Evolutionary conservation across 1,140 invertebrate species (phyloP).

Genomic region (Euura lappo): DNA sequence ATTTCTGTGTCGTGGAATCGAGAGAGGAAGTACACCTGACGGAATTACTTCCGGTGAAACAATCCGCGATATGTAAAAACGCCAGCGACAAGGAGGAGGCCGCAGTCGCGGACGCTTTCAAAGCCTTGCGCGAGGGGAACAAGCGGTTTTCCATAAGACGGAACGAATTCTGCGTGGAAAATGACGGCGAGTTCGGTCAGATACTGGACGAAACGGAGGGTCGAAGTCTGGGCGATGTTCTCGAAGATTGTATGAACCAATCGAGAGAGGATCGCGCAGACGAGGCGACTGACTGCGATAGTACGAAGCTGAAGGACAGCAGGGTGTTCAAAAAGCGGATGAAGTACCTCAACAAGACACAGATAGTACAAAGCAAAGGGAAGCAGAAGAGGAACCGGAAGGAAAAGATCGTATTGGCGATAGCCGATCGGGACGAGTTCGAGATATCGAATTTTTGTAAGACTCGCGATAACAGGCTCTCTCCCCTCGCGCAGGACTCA

Average conservation of each 20-base stretch:
- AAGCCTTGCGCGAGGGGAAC: conserved; percentile 32
- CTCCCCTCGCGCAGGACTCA: not conserved
- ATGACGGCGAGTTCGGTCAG: not conserved
- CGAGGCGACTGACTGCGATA: not conserved
- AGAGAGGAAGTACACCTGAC: conserved; percentile 47
- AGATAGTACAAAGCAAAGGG: not conserved
- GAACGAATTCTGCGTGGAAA: not conserved
- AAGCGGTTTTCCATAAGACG: not conserved
- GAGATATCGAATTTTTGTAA: not conserved
- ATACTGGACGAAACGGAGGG: not conserved
- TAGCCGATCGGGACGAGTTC: not conserved
- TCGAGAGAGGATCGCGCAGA: not conserved
- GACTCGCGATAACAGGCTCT: not conserved
- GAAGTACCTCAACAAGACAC: not conserved
- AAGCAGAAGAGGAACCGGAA: not conserved
- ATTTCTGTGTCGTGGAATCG: conserved; percentile 30
- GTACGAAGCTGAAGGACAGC: not conserved
- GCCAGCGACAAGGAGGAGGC: conserved; percentile 29
- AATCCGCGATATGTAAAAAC: conserved; percentile 44
- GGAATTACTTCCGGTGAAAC: conserved; percentile 52
- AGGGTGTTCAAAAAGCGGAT: conserved; percentile 1
- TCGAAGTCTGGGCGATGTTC: not conserved
- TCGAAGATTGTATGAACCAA: not conserved
- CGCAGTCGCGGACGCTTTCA: conserved; percentile 45
- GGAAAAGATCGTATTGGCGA: not conserved